A percentile compares a stretch with the other conserved stretches of the same genome.
Conservation (phyloP, 2,797 vertebrate species). For the Prunella strophiata region DNA sequence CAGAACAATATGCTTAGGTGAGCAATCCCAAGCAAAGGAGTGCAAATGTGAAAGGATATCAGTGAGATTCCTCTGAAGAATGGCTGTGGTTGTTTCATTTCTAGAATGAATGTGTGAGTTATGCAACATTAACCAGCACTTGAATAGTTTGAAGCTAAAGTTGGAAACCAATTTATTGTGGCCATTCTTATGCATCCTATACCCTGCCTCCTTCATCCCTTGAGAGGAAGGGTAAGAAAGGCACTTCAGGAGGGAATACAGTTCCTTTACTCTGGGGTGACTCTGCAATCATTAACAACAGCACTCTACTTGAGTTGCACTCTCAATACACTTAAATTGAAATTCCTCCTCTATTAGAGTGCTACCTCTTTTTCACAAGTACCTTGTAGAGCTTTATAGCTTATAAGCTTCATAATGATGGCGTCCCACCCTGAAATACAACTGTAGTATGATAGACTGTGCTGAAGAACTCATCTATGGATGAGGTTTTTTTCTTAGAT, state of each 20-base stretch:
- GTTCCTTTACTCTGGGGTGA: background rate
- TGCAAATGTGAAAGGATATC: background rate
- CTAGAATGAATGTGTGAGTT: background rate
- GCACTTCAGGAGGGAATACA: background rate
- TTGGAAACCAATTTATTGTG: background rate
- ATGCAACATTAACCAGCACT: background rate
- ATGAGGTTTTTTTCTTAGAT: background rate
- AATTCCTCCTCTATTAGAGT: background rate
- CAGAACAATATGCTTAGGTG: background rate
- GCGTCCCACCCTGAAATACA: background rate
- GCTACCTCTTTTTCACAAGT: conserved; percentile 11
- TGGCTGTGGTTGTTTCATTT: background rate
- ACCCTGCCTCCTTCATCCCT: background rate
- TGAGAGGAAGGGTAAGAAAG: background rate
- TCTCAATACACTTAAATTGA: background rate
- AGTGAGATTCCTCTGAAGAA: background rate
- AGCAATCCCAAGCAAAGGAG: background rate
- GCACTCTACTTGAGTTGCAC: background rate
- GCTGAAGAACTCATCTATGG: background rate
- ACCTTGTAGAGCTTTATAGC: background rate
- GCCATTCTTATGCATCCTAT: background rate
- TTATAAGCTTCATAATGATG: background rate
- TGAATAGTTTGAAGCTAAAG: background rate
- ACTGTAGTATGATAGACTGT: background rate
- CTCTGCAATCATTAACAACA: conserved; percentile 24